These are phyloP conservation scores for Gephyroberyx darwinii DNA, from an alignment of 2,797 vertebrate genomes.

Conservation along the genomic window DNA sequence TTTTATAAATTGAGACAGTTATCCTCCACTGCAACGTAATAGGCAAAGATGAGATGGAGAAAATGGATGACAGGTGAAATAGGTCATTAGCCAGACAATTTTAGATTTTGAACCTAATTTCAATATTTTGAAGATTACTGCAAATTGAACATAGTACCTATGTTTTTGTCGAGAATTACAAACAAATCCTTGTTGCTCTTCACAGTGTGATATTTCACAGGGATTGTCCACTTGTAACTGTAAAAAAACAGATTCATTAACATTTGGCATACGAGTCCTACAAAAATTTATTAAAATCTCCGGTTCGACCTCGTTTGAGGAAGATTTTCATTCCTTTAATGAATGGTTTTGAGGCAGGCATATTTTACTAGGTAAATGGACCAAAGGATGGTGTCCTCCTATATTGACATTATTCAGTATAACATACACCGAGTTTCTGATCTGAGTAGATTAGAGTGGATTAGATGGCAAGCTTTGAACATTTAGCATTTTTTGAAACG, in stretches of 20 bases:
- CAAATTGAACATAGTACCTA: conserved; percentile 73
- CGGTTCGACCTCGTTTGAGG: not conserved
- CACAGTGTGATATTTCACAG: conserved; percentile 82
- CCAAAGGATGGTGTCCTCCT: too few relatives aligned
- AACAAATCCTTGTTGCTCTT: conserved; percentile 24
- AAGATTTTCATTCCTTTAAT: not conserved
- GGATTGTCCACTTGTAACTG: conserved; percentile 96
- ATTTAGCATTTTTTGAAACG: too few relatives aligned
- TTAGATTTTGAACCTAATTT: not conserved
- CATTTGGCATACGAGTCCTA: not conserved
- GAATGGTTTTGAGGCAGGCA: too few relatives aligned
- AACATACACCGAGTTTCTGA: too few relatives aligned
- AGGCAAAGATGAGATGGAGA: too few relatives aligned
- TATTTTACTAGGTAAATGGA: too few relatives aligned
- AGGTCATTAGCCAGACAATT: not conserved
- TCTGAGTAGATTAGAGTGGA: too few relatives aligned
- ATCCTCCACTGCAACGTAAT: too few relatives aligned
- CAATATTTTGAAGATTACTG: not conserved
- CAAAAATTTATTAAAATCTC: not conserved
- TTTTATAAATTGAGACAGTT: not conserved
- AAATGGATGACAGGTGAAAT: not conserved
- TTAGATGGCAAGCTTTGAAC: too few relatives aligned
- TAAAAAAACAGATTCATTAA: conserved; percentile 20
- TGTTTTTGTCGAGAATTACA: conserved; percentile 75
- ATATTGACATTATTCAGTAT: too few relatives aligned